Evolutionary conservation across 2,797 vertebrate genomes (phyloP).

Genomic region (Parotocinclus haroldoi): DNA sequence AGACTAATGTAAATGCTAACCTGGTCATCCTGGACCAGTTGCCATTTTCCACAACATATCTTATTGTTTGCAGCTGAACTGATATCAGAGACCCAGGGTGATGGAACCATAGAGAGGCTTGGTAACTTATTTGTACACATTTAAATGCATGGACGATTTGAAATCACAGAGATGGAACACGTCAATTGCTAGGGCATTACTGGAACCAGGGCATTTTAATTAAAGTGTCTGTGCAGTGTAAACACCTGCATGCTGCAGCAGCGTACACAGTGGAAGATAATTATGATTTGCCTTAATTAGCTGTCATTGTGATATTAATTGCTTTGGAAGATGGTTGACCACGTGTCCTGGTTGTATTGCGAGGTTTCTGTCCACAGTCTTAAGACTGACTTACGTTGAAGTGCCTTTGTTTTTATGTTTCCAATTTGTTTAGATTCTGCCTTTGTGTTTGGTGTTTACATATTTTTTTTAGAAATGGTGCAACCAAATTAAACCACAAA

Average conservation of each 20-base stretch:
- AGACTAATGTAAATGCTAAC: too few species aligned
- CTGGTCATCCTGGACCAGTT: too few species aligned
- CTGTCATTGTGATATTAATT: constrained; percentile 72
- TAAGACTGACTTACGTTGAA: constrained; percentile 2
- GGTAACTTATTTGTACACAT: constrained; percentile 22
- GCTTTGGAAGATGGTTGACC: constrained; percentile 67
- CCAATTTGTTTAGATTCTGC: background rate
- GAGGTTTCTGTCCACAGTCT: constrained; percentile 26
- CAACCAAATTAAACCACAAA: too few species aligned
- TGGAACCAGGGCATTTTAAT: constrained; percentile 70
- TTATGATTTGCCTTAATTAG: constrained; percentile 77
- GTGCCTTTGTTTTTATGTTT: background rate
- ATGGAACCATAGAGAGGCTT: constrained; percentile 13
- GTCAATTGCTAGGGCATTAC: constrained; percentile 39
- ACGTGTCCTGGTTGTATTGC: constrained; percentile 44
- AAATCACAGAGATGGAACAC: constrained; percentile 39
- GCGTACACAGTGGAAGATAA: constrained; percentile 52
- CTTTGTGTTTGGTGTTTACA: background rate
- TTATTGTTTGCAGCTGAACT: background rate
- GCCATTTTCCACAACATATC: too few species aligned
- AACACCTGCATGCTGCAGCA: constrained; percentile 54
- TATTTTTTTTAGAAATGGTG: too few species aligned
- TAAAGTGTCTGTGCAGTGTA: constrained; percentile 72
- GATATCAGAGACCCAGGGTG: constrained; percentile 18
- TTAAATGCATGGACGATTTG: constrained; percentile 38